phyloP scores from a whole-genome alignment of 2,797 vertebrate genomes.

The Philypnodon macrostomus region DNA sequence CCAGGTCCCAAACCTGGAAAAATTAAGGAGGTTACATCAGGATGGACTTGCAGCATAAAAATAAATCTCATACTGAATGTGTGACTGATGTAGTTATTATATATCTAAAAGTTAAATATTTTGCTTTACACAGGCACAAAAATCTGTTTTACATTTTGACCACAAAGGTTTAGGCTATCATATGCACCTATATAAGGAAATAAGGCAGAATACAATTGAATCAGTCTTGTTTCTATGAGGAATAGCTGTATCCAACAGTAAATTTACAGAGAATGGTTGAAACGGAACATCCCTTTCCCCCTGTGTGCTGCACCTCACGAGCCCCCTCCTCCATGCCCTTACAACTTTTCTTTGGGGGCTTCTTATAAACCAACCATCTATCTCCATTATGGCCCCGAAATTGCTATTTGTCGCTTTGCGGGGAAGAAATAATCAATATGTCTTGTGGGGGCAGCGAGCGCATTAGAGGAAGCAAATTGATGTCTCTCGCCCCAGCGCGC shows the following conservation, averaged over 20 bases:
- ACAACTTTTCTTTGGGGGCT: slow-evolving; percentile 71
- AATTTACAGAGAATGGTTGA: slow-evolving; percentile 1
- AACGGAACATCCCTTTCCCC: slow-evolving; percentile 18
- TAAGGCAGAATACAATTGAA: too few relatives aligned
- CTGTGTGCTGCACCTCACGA: not conserved
- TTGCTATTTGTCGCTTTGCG: slow-evolving; percentile 81
- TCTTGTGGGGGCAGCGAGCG: slow-evolving; percentile 79
- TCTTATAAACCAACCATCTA: slow-evolving; percentile 79
- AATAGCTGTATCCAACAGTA: not conserved
- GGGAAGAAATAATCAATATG: slow-evolving; percentile 82
- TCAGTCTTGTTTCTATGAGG: not conserved
- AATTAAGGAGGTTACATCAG: too few relatives aligned
- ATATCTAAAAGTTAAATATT: too few relatives aligned
- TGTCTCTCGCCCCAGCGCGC: slow-evolving; percentile 75
- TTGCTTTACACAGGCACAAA: too few relatives aligned
- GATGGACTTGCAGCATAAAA: too few relatives aligned
- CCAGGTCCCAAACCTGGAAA: too few relatives aligned
- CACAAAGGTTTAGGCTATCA: too few relatives aligned
- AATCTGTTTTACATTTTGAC: too few relatives aligned
- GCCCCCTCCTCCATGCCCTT: slow-evolving; percentile 25
- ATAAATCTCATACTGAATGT: too few relatives aligned
- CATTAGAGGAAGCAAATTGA: slow-evolving; percentile 82
- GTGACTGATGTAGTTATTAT: too few relatives aligned
- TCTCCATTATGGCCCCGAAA: slow-evolving; percentile 79
- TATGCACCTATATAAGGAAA: too few relatives aligned